These are phyloP conservation scores for Diarsia brunnea DNA, from an alignment of 2,888 invertebrate species.

Conservation along the genomic window DNA sequence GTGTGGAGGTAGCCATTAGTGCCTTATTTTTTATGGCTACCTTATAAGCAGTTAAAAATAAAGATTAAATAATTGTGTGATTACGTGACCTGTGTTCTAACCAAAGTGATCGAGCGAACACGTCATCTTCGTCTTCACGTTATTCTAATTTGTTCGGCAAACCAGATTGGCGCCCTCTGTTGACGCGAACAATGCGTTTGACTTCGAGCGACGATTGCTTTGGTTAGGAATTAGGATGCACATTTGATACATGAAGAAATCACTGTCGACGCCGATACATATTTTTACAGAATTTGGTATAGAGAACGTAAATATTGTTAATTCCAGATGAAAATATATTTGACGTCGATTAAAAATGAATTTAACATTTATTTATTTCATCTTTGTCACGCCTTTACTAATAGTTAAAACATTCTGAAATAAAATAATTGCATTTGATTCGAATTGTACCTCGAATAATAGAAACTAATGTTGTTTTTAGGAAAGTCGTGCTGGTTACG, in stretches of 20 bases:
- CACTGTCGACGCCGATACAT: neutral
- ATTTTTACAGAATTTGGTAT: neutral
- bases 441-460: slow-evolving; percentile 62
- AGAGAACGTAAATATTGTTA: neutral
- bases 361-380: too few species aligned
- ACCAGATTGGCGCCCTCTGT: neutral
- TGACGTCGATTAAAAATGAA: too few species aligned
- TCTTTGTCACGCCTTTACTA: neutral
- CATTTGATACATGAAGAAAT: too few species aligned
- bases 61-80: neutral
- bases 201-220: neutral
- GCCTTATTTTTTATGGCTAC: slow-evolving; percentile 30
- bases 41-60: slow-evolving; percentile 21
- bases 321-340: neutral
- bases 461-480: slow-evolving; percentile 38
- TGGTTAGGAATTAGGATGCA: neutral
- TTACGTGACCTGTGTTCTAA: neutral
- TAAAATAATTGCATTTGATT: slow-evolving; percentile 59
- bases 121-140: neutral
- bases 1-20: slow-evolving; percentile 25
- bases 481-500: slow-evolving; percentile 76
- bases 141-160: neutral
- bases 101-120: neutral
- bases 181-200: neutral
- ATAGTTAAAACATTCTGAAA: slow-evolving; percentile 27